Base-by-base conservation (phyloP, 2,113 vertebrate genomes). In the Callospermophilus lateralis region DNA sequence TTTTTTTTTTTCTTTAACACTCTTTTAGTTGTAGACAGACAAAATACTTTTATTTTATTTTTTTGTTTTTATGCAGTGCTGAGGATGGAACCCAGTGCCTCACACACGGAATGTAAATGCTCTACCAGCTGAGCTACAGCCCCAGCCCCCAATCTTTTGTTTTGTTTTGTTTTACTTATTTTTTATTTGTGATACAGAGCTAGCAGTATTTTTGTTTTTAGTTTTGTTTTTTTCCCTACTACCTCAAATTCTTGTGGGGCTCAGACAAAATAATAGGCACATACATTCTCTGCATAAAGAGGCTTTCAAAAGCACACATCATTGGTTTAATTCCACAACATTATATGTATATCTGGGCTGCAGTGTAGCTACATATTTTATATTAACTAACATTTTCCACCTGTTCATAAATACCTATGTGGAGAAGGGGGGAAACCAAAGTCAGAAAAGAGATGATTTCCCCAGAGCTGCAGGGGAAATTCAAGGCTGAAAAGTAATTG, bases 401-500 rank as follows among this genome's bases (percentile, higher is more conserved):
- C 28, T 73, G 20, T 84, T 79, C 39, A 28, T 67, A 51, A 84
- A 86, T 48, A 45, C 51, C 78, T 85, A 1, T 81, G 68, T 88
- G 24, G 26, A 84, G 61, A 83, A 89, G 19, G 20, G 73, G 55
- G 48, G 61, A 90, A 80, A 90, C 78, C 12, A 13, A 89, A 93
- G 77, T 86, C 61, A 84, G 72, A 92, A 94, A 65, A 78, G 53
- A 91, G 84, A 42, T 72, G 73, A 93, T 96, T 95, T 95, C 42
- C 55, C 68, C 42, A 76, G 93, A 96, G 48, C 68, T 89, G 30
- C 65, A 81, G 39, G 63, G 76, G 42, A 45, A 70, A 74, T 48
- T 92, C 84, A 81, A 78, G 72, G 26, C 86, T 81, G 53, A 95
- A 96, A 95, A 89, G 73, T 90, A 89, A 95, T 88, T 96, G 80